Base-by-base conservation (phyloP, 30 jellyfish, hydroid and myxozoan species). In the Turritopsis dohrnii region DNA sequence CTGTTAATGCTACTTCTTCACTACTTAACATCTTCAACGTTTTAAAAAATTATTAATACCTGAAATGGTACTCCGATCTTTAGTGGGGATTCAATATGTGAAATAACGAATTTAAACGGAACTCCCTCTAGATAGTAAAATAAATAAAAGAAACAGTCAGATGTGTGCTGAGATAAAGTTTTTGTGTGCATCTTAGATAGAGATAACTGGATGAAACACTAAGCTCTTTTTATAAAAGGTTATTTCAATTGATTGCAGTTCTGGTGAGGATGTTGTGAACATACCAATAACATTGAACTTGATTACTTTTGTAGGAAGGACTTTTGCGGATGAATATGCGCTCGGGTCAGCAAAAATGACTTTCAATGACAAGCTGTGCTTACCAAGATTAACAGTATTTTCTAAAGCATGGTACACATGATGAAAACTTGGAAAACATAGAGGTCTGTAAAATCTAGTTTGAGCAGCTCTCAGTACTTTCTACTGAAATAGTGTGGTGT, bases 1-100 rank as follows among this genome's bases (percentile, higher is more conserved):
- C n/a, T n/a, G n/a, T n/a, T n/a, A n/a, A n/a, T n/a, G n/a, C n/a
- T n/a, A n/a, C n/a, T n/a, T n/a, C n/a, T n/a, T n/a, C n/a, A n/a
- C n/a, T n/a, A n/a, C n/a, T n/a, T n/a, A n/a, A n/a, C n/a, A n/a
- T n/a, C n/a, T n/a, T n/a, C n/a, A n/a, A n/a, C n/a, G n/a, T n/a
- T n/a, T n/a, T n/a, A n/a, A n/a, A n/a, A n/a, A n/a, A n/a, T n/a
- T n/a, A 79, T 18, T 18, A 41, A 0, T 75, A 88, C 96, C 96
- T 88, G 90, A 88, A 88, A 88, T 1, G 96, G 96, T 52, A 83
- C 72, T 21, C 96, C 96, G 73, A 88, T 72, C 54, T 79, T 76
- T 0, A 88, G 65, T 0, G 96, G 96, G 0, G 96, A 41, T 60
- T 88, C 91, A 31, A 88, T 75, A 71, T 71, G 54, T 8, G 86